Conservation (phyloP, 2,797 vertebrate genomes). For the Sebastes melanostomus region DNA sequence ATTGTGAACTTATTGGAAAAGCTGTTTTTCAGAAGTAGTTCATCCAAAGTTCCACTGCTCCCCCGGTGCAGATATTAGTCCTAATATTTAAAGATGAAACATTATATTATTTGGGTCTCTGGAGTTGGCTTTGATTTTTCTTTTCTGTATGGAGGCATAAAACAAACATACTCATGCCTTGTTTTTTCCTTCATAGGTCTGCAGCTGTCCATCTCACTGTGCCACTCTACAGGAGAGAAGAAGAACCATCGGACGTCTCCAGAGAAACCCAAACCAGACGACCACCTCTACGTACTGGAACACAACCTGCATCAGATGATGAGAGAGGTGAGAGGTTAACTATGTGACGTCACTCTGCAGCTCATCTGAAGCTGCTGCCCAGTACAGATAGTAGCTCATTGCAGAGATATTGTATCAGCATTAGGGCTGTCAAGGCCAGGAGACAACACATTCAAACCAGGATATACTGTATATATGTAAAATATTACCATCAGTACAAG, state of each 20-base stretch:
- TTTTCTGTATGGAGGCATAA: too few relatives aligned
- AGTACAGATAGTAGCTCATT: background rate
- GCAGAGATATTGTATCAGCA: background rate
- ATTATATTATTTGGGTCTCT: background rate
- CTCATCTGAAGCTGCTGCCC: background rate
- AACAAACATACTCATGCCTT: background rate
- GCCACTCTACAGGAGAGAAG: slow-evolving; percentile 93
- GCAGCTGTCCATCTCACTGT: slow-evolving; percentile 95
- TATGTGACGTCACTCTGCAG: background rate
- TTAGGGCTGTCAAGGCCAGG: too few relatives aligned
- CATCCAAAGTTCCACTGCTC: background rate
- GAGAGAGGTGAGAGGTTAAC: slow-evolving; percentile 87
- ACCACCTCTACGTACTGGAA: slow-evolving; percentile 96
- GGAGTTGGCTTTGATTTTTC: background rate
- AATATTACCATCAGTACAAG: background rate
- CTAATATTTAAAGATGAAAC: background rate
- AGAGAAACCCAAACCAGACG: slow-evolving; percentile 90
- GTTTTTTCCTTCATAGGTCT: slow-evolving; percentile 80
- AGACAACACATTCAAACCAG: background rate
- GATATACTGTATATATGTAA: background rate
- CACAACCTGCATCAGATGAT: slow-evolving; percentile 98
- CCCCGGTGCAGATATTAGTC: background rate
- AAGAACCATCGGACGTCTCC: slow-evolving; percentile 87
- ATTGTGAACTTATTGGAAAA: background rate
- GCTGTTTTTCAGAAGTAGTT: background rate